Conservation (phyloP, 2,113 vertebrate species). For the Vicugna pacos region DNA sequence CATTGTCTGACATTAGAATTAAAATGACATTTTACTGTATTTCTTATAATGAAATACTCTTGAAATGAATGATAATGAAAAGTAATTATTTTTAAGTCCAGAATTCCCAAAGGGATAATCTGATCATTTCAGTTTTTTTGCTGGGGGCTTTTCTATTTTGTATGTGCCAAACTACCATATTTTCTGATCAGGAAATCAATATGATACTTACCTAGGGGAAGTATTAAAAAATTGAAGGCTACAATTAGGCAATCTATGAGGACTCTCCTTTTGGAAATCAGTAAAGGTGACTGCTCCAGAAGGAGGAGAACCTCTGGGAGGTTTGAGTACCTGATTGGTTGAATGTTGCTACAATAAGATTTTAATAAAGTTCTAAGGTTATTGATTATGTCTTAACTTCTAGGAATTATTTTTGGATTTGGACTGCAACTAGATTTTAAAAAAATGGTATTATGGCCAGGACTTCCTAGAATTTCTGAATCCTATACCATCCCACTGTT, state of each 20-base stretch:
- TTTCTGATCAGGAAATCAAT: neutral
- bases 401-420: neutral
- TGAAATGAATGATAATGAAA: neutral
- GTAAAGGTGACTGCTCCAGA: neutral
- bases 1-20: neutral
- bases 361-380: neutral
- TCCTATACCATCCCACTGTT: neutral
- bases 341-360: neutral
- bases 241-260: neutral
- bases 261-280: neutral
- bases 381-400: neutral
- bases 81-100: neutral
- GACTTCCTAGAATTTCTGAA: neutral
- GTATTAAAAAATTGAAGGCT: neutral
- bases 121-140: neutral
- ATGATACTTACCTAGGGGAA: neutral
- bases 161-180: neutral
- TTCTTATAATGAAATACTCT: neutral
- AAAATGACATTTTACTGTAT: neutral
- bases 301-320: neutral
- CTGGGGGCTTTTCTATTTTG: neutral
- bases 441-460: neutral
- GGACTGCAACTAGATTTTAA: neutral
- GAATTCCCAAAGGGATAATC: neutral
- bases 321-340: neutral